These are phyloP conservation scores for Zoanthus sociatus DNA, from an alignment of 92 coral and sea anemone genomes.

Conservation along the genomic window DNA sequence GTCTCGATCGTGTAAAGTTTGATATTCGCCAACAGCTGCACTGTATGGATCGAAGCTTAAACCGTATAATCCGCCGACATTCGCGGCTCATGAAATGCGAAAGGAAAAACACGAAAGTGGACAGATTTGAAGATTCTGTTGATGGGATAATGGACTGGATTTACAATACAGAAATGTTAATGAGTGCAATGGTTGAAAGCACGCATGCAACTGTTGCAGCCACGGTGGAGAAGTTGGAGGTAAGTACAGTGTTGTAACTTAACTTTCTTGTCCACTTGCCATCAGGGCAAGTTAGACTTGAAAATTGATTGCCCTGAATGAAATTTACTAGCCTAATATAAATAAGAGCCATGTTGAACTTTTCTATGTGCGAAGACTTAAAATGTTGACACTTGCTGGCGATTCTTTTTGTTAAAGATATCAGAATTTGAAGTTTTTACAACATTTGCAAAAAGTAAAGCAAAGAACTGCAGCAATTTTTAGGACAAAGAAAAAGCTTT, in stretches of 20 bases:
- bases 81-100: slow-evolving; percentile 95
- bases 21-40: slow-evolving; percentile 81
- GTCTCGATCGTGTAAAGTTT: slow-evolving; percentile 74
- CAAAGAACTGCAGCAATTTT: no score
- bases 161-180: slow-evolving; percentile 85
- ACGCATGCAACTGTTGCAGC: slow-evolving; percentile 80
- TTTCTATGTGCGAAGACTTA: no score
- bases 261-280: no score
- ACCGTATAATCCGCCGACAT: slow-evolving; percentile 88
- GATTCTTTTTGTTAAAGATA: no score
- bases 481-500: no score
- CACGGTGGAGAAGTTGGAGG: slow-evolving; percentile 84
- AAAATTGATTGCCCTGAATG: no score
- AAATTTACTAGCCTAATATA: no score
- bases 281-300: no score
- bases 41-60: slow-evolving; percentile 84
- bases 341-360: no score
- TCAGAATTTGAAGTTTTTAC: no score
- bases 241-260: slow-evolving; percentile 29
- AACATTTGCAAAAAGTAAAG: no score
- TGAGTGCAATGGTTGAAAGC: slow-evolving; percentile 75
- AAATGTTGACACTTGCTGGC: no score
- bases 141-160: slow-evolving; percentile 99
- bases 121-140: slow-evolving; percentile 92
- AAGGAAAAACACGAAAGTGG: slow-evolving; percentile 88